A percentile compares a stretch with the other conserved stretches of the same genome.
These are phyloP conservation scores for Drosophila eohydei DNA, from an alignment of 2,888 invertebrate species.

Conservation along the genomic window DNA sequence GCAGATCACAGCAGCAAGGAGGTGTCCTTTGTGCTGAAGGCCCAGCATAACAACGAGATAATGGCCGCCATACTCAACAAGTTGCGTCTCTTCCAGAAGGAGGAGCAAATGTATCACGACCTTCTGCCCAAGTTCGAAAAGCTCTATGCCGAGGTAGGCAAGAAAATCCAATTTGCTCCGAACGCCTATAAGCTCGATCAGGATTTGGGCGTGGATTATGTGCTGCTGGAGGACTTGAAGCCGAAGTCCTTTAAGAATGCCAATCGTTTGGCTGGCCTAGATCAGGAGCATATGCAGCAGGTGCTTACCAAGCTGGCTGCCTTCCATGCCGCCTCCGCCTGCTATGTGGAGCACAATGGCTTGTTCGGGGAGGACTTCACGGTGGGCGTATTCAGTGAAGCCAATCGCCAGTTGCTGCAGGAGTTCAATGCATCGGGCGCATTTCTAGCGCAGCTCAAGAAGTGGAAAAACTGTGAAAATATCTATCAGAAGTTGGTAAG, in stretches of 20 bases:
- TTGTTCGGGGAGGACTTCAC: conserved; percentile 71
- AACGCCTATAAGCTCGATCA: conserved; percentile 74
- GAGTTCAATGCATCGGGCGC: conserved; percentile 74
- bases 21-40: conserved; percentile 75
- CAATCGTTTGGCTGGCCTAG: conserved; percentile 78
- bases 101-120: conserved; percentile 80
- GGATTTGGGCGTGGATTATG: conserved; percentile 73
- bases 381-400: conserved; percentile 73
- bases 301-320: conserved; percentile 82
- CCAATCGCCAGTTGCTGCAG: conserved; percentile 68
- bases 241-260: conserved; percentile 75
- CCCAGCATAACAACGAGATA: conserved; percentile 65
- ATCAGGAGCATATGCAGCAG: conserved; percentile 77
- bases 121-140: conserved; percentile 82
- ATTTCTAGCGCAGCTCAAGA: conserved; percentile 77
- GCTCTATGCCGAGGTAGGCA: conserved; percentile 73
- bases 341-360: conserved; percentile 82
- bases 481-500: conserved; percentile 78
- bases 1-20: conserved; percentile 69
- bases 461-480: conserved; percentile 77
- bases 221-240: conserved; percentile 83
- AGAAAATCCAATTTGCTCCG: conserved; percentile 77
- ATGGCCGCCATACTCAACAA: conserved; percentile 70
- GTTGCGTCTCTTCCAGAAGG: conserved; percentile 80
- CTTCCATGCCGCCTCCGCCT: conserved; percentile 84